Conservation (phyloP, 2,888 invertebrate genomes). For the Gortyna flavago region DNA sequence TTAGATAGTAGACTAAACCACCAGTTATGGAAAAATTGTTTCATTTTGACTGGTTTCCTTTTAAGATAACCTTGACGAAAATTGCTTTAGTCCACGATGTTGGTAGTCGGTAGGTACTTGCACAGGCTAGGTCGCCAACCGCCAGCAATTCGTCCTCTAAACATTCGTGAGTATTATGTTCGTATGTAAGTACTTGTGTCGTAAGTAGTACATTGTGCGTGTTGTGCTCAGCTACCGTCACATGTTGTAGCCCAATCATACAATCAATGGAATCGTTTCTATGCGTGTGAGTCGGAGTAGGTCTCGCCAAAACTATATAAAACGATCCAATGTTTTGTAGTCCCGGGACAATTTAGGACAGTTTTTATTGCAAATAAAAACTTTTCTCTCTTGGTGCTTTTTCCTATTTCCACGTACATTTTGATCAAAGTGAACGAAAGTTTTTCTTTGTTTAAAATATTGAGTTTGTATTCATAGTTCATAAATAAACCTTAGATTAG, state of each 20-base stretch:
- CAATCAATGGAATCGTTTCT: conserved; percentile 51
- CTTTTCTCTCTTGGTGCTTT: not conserved
- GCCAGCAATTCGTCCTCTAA: conserved; percentile 63
- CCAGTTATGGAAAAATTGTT: not conserved
- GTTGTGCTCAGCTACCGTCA: conserved; percentile 28
- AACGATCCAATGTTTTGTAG: conserved; percentile 6
- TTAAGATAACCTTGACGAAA: conserved; percentile 55
- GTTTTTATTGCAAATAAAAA: conserved; percentile 13
- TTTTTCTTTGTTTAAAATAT: conserved; percentile 4
- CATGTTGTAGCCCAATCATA: conserved; percentile 51
- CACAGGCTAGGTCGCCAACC: conserved; percentile 56
- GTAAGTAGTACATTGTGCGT: conserved; percentile 49
- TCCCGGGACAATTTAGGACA: conserved; percentile 4
- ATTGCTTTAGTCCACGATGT: conserved; percentile 23
- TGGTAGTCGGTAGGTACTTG: conserved; percentile 29
- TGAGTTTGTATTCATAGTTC: conserved; percentile 7
- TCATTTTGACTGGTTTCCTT: not conserved
- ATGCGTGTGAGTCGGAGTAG: not conserved
- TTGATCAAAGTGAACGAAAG: not conserved
- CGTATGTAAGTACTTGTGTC: conserved; percentile 42
- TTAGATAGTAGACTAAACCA: too few species aligned
- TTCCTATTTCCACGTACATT: not conserved
- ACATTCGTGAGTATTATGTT: conserved; percentile 60
- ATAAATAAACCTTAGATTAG: conserved; percentile 18
- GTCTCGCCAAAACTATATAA: conserved; percentile 6